Evolutionary conservation across 2,888 invertebrate species (phyloP), one percentile per base, ranked within the genome.

Genomic region (Drosophila robusta): DNA sequence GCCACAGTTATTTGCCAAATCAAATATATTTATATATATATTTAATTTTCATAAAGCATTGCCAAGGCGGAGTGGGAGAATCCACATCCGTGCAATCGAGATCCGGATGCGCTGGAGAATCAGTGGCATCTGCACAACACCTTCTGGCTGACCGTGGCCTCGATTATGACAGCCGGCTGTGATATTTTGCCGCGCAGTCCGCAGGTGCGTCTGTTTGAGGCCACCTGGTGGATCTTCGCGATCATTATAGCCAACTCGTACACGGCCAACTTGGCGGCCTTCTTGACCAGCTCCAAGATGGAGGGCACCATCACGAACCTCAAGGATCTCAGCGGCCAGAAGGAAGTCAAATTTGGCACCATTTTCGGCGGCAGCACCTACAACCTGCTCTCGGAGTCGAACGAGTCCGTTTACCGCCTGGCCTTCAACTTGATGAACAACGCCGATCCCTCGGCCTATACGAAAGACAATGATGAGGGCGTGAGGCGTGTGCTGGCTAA

Each of bases 231-330:
- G 96, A 96, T 96, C 90, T 96, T 96, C 91, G 95, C 96, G 0
- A 93, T 96, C 38, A 96, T 96, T 87, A 95, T 97, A 93, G 95
- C 96, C 78, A 95, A 96, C 39, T 96, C 96, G 3, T 98, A 98
- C 91, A 98, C 98, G 0, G 98, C 98, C 34, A 98, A 98, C 92
- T 93, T 98, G 85, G 98, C 98, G 29, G 98, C 98, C 39, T 98
- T 98, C 90, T 93, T 98, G 7, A 98, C 98, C 3, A 96, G 96
- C 80, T 96, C 97, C 60, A 95, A 97, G 68, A 96, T 98, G 96
- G 97, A 96, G 58, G 95, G 96, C 39, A 96, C 97, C 2, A 98
- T 99, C 66, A 95, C 96, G 89, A 95, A 95, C 86, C 97, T 97
- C 0, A 98, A 98, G 89, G 98, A 98, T 92, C 94, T 99, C 58